A percentile compares a stretch with the other conserved stretches of the same genome.
phyloP scores from a whole-genome alignment of 2,797 vertebrate species.

The Kryptopterus vitreolus region DNA sequence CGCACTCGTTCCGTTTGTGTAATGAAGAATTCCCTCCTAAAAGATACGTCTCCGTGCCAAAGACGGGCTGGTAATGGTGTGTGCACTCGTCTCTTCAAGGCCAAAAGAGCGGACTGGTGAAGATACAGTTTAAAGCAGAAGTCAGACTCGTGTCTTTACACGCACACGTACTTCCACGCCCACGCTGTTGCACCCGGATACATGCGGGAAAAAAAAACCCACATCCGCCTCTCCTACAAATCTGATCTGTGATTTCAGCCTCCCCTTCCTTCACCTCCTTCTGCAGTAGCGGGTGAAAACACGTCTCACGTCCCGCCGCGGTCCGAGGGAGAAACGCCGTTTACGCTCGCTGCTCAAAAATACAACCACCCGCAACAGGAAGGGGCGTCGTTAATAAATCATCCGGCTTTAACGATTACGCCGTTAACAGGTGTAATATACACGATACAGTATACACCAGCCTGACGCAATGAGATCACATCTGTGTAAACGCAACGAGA shows the following conservation, averaged over 20 bases:
- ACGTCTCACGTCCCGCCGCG: slow-evolving; percentile 40
- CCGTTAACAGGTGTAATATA: neutral
- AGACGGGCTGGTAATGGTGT: neutral
- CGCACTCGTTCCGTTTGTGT: neutral
- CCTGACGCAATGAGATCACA: no score
- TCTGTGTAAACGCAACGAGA: no score
- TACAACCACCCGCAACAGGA: slow-evolving; percentile 23
- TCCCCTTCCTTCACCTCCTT: slow-evolving; percentile 41
- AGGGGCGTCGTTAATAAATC: neutral
- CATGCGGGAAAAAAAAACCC: slow-evolving; percentile 11
- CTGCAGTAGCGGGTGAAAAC: slow-evolving; percentile 19
- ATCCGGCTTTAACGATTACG: neutral
- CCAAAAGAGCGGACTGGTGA: slow-evolving; percentile 18
- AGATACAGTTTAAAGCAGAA: slow-evolving; percentile 33
- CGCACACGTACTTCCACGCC: slow-evolving; percentile 26
- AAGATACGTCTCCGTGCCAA: neutral
- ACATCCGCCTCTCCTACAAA: slow-evolving; percentile 39
- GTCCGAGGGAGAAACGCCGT: slow-evolving; percentile 37
- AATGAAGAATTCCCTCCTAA: slow-evolving; percentile 10
- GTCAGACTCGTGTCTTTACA: neutral
- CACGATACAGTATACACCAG: neutral
- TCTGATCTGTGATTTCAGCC: slow-evolving; percentile 39
- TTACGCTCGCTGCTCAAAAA: slow-evolving; percentile 27
- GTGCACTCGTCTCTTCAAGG: slow-evolving; percentile 14
- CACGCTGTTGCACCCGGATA: slow-evolving; percentile 4